These are phyloP conservation scores for Hirtodrosophila cameraria DNA, from an alignment of 2,888 invertebrate species.

Conservation along the genomic window DNA sequence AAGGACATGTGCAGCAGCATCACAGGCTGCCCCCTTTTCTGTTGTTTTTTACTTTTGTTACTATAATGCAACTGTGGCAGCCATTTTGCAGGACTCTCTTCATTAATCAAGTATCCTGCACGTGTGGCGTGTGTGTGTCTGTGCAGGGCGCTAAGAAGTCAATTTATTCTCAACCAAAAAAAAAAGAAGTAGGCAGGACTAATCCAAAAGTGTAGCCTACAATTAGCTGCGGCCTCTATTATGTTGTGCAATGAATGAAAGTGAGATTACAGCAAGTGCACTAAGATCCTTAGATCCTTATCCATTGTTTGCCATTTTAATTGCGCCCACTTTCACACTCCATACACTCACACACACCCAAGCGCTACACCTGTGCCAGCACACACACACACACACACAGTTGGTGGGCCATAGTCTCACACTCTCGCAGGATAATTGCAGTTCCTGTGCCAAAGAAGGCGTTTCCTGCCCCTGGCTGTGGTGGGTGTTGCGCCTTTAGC, in stretches of 20 bases:
- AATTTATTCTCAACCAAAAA: conserved; percentile 56
- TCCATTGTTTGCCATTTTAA: conserved; percentile 63
- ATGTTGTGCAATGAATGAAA: conserved; percentile 78
- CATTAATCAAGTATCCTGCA: conserved; percentile 68
- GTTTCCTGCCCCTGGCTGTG: conserved; percentile 36
- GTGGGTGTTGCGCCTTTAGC: conserved; percentile 77
- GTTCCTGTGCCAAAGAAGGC: conserved; percentile 32
- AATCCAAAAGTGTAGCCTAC: conserved; percentile 36
- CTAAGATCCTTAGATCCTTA: conserved; percentile 7
- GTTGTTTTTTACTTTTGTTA: no score
- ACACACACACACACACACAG: conserved; percentile 36
- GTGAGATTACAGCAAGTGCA: conserved; percentile 61
- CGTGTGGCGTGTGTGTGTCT: conserved; percentile 71
- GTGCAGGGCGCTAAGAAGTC: conserved; percentile 76
- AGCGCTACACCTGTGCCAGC: conserved; percentile 60
- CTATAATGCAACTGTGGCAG: no score
- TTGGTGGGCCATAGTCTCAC: conserved; percentile 41
- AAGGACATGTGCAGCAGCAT: conserved; percentile 69
- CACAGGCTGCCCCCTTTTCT: conserved; percentile 23
- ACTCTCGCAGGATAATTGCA: conserved; percentile 54
- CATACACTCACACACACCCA: no score
- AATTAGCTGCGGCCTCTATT: conserved; percentile 68
- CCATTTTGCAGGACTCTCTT: conserved; percentile 53
- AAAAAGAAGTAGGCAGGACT: conserved; percentile 43
- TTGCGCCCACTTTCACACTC: conserved; percentile 66